phyloP scores from a whole-genome alignment of 2,797 vertebrate genomes.

The Pristis pectinata region DNA sequence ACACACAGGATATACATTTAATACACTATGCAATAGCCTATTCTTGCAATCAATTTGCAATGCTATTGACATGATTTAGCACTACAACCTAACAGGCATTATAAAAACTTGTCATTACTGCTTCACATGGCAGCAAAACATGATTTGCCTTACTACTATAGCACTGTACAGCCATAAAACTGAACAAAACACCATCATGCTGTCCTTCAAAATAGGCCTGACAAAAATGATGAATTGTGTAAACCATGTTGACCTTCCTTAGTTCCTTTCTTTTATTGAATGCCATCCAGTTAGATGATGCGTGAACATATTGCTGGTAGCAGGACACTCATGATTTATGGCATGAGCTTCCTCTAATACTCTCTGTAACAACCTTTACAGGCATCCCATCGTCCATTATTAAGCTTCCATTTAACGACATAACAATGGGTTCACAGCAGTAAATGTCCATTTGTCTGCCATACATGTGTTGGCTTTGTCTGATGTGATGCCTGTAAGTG shows the following conservation, averaged over 20 bases:
- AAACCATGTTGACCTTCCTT: slow-evolving; percentile 12
- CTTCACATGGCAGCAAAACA: background rate
- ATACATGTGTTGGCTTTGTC: background rate
- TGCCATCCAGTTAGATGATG: slow-evolving; percentile 31
- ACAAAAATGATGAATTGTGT: slow-evolving; percentile 22
- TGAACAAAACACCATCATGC: background rate
- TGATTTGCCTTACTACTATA: background rate
- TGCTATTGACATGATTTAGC: slow-evolving; percentile 30
- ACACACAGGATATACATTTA: slow-evolving; percentile 6
- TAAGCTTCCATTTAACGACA: slow-evolving; percentile 5
- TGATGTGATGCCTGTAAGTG: background rate
- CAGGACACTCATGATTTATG: slow-evolving; percentile 16
- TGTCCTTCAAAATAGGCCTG: slow-evolving; percentile 31
- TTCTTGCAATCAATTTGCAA: background rate
- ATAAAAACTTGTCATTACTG: slow-evolving; percentile 29
- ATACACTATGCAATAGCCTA: background rate
- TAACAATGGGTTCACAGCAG: background rate
- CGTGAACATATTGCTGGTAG: slow-evolving; percentile 12
- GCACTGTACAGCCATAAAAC: background rate
- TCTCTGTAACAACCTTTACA: slow-evolving; percentile 14
- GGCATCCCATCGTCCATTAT: slow-evolving; percentile 18
- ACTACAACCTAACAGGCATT: background rate
- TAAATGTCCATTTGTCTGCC: background rate
- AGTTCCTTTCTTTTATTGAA: slow-evolving; percentile 36
- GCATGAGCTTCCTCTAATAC: background rate